phyloP scores from a whole-genome alignment of 2,797 vertebrate species.

The Pygocentrus nattereri region DNA sequence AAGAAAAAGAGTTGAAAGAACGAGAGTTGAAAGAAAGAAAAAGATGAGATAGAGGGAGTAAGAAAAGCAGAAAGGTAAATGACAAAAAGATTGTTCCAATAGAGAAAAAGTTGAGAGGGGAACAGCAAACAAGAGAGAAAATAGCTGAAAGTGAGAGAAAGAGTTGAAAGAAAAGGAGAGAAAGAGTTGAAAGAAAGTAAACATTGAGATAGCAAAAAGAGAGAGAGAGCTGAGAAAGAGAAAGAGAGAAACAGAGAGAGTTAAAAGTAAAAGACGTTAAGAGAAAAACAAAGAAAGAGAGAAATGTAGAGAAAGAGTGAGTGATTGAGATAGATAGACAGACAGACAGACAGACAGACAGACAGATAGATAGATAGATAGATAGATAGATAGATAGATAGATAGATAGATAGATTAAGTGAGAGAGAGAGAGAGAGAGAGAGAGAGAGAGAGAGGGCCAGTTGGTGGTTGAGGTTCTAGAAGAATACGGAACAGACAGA shows the following conservation, averaged over 20 bases:
- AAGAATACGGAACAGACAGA: conserved; percentile 25
- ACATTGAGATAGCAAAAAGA: no score
- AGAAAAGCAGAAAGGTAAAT: not conserved
- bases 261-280: not conserved
- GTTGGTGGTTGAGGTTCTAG: not conserved
- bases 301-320: not conserved
- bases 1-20: not conserved
- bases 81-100: no score
- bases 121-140: no score
- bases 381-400: no score
- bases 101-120: no score
- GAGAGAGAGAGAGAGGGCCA: not conserved
- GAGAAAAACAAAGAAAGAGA: not conserved
- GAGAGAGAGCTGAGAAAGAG: not conserved
- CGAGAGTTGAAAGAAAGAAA: not conserved
- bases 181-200: not conserved
- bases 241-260: not conserved
- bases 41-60: no score
- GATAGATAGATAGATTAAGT: not conserved
- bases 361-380: not conserved
- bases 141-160: no score
- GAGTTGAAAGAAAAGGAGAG: not conserved
- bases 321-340: not conserved
- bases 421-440: not conserved
- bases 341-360: no score